Evolutionary conservation across 2,797 vertebrate genomes (phyloP).

Genomic region (Odontamblyopus rebecca): DNA sequence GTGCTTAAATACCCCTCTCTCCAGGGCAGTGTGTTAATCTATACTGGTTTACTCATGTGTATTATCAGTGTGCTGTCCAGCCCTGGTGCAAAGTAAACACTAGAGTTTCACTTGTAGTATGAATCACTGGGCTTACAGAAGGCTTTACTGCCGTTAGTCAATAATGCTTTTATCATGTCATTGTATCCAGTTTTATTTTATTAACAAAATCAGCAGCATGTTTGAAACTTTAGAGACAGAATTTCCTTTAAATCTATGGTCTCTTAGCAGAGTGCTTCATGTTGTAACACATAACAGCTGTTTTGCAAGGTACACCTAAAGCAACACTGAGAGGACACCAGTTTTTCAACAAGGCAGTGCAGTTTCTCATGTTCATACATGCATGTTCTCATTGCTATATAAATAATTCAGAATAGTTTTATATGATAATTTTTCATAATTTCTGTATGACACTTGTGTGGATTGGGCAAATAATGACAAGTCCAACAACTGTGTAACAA

Average conservation of each 20-base stretch:
- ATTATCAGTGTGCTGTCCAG: slow-evolving; percentile 31
- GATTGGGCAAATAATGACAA: neutral
- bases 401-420: neutral
- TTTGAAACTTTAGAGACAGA: neutral
- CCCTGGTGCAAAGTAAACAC: slow-evolving; percentile 34
- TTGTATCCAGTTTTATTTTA: slow-evolving; percentile 3
- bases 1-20: slow-evolving; percentile 17
- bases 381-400: neutral
- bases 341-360: neutral
- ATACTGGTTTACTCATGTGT: slow-evolving; percentile 20
- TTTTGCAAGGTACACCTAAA: slow-evolving; percentile 7
- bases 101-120: slow-evolving; percentile 13
- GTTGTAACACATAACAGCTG: slow-evolving; percentile 9
- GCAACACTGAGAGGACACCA: neutral
- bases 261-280: neutral
- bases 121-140: neutral
- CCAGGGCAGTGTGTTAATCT: neutral
- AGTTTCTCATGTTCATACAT: neutral
- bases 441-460: neutral
- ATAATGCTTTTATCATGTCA: neutral
- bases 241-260: neutral
- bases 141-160: neutral
- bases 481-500: neutral
- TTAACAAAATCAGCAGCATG: slow-evolving; percentile 3
- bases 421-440: neutral